A percentile compares a stretch with the other conserved stretches of the same genome.
These are phyloP conservation scores for Melanaphis sacchari DNA, from an alignment of 1,140 invertebrate genomes.

Conservation along the genomic window DNA sequence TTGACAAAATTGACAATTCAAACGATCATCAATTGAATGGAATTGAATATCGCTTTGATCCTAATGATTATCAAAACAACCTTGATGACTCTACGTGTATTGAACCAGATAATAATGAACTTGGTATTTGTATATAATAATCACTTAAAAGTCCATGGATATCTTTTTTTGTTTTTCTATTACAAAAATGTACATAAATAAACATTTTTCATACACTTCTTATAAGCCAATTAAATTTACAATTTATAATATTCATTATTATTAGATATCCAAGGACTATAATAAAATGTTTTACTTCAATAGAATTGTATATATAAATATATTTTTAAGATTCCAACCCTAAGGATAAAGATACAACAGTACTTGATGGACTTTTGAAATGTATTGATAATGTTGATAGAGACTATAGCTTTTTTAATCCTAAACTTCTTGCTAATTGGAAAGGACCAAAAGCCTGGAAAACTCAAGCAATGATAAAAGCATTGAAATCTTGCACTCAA, in stretches of 20 bases:
- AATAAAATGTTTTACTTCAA: not conserved
- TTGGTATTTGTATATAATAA: not conserved
- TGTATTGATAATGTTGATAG: conserved; percentile 5
- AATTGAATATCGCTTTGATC: not conserved
- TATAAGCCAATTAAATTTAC: not conserved
- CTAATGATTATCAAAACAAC: not conserved
- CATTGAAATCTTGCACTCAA: not conserved
- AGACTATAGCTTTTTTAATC: conserved; percentile 47
- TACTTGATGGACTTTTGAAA: not conserved
- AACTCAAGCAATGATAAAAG: not conserved
- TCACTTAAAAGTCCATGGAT: not conserved
- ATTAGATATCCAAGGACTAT: not conserved
- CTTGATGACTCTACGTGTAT: not conserved
- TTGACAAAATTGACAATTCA: not conserved
- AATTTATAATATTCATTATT: not conserved
- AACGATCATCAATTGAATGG: not conserved
- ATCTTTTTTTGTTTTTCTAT: not conserved
- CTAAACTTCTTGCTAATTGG: conserved; percentile 9
- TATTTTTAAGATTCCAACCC: not conserved
- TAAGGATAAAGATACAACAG: not conserved
- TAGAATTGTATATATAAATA: not conserved
- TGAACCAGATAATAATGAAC: not conserved
- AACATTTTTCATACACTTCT: not conserved
- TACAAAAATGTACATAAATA: not conserved
- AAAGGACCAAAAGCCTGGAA: conserved; percentile 41